Evolutionary conservation across 2,888 invertebrate species (phyloP), one percentile per base, ranked within the genome.

Genomic region (Apodemia duryi): DNA sequence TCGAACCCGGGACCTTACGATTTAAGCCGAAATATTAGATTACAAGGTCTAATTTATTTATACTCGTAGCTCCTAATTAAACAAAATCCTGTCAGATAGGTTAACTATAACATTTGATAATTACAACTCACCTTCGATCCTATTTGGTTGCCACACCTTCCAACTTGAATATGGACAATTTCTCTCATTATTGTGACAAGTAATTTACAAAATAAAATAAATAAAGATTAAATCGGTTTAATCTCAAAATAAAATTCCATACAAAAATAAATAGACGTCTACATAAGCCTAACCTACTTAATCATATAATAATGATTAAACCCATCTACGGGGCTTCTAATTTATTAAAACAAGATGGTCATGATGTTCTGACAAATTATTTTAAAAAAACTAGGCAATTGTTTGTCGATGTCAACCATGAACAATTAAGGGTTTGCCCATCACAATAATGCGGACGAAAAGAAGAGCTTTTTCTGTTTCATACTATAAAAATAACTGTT

Each of bases 111-210:
- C 4, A 2, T 32, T 32, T 32, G 32, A 4, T 32, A 32, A 32
- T 32, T 32, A 43, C 2, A 46, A 29, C 28, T 87, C 84, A 96
- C 96, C 94, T 96, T 96, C 61, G 95, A 93, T 67, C 96, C 96
- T 76, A 96, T 96, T 85, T 96, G 96, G 93, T 91, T 91, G 3
- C 91, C 91, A 61, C 90, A 90, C 68, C 86, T 79, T 6, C 91
- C 91, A 46, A 88, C 95, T 85, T 96, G 96, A 70, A 96, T 88
- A 82, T 96, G 95, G 65, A 96, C 95, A 74, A 96, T 96, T 93
- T 96, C 96, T 85, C 96, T 94, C 96, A 96, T 96, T 74, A 79
- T 90, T 54, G 54, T 9, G 52, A 78, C 79, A 49, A 67, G 66
- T 43, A 83, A 84, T 86, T 86, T 85, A 65, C 65, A 70, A 74